phyloP scores from a whole-genome alignment of 2,888 invertebrate genomes.

The Holacanthella duospinosa region DNA sequence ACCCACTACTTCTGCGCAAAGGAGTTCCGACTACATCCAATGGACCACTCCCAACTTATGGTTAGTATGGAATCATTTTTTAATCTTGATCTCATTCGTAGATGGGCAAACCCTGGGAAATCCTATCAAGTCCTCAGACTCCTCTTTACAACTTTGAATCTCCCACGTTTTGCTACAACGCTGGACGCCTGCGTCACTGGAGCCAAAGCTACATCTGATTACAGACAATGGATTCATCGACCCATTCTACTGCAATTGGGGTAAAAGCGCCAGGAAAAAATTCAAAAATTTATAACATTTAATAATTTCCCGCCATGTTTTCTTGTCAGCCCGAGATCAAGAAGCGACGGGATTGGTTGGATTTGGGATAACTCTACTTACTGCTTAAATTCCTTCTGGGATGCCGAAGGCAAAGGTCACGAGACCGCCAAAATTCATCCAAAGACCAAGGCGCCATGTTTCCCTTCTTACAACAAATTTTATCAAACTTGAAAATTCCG shows the following conservation, averaged over 20 bases:
- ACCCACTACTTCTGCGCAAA: neutral
- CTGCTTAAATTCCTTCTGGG: neutral
- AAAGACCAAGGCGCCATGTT: no score
- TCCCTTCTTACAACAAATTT: neutral
- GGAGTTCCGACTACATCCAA: neutral
- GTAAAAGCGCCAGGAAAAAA: no score
- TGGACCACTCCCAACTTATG: neutral
- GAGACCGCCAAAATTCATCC: no score
- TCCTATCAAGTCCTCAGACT: neutral
- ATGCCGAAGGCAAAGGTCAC: neutral
- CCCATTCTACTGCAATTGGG: neutral
- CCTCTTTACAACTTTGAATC: neutral
- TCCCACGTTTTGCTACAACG: neutral
- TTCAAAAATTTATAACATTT: no score
- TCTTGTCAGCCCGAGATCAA: no score
- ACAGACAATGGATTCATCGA: neutral
- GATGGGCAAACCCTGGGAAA: neutral
- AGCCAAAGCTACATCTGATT: neutral
- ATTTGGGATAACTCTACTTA: neutral
- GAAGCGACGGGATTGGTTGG: no score
- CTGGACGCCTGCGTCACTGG: neutral
- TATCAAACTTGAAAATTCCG: neutral
- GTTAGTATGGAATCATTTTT: neutral
- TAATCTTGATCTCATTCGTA: neutral
- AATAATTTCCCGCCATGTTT: no score